Percentiles rank a stretch among this genome's conserved stretches.
Evolutionary conservation across 1,140 invertebrate genomes (phyloP).

Genomic region (Cydia fagiglandana): DNA sequence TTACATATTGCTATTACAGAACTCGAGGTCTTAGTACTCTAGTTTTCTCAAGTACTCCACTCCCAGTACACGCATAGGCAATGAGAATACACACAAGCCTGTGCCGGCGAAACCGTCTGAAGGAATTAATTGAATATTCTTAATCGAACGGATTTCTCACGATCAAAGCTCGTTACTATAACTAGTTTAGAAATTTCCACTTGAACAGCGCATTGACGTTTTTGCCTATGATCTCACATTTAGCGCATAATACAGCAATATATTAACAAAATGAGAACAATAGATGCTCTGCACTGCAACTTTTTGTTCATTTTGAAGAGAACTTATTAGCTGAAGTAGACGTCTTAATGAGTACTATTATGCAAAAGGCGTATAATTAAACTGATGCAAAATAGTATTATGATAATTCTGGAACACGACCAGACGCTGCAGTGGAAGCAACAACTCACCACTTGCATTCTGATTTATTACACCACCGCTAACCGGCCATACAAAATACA

Average conservation of each 20-base stretch:
- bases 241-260: conserved; percentile 12
- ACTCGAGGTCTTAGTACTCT: background rate
- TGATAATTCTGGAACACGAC: conserved; percentile 61
- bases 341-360: conserved; percentile 14
- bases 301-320: conserved; percentile 14
- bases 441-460: conserved; percentile 57
- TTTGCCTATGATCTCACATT: conserved; percentile 9
- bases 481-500: conserved; percentile 48
- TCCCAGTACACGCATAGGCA: background rate
- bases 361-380: conserved; percentile 20
- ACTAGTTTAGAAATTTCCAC: conserved; percentile 42
- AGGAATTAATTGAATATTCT: conserved; percentile 51
- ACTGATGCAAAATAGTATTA: conserved; percentile 40
- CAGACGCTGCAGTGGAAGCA: conserved; percentile 59
- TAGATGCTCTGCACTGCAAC: background rate
- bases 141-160: conserved; percentile 63
- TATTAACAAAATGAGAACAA: conserved; percentile 15
- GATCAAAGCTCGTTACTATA: conserved; percentile 39
- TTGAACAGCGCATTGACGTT: conserved; percentile 2
- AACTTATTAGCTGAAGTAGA: background rate
- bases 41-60: background rate
- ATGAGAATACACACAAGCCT: background rate
- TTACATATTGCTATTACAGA: background rate
- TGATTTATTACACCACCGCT: conserved; percentile 54
- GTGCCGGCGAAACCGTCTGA: conserved; percentile 38